A percentile compares a stretch with the other conserved stretches of the same genome.
These are phyloP conservation scores for Riptortus pedestris DNA, from an alignment of 1,140 invertebrate genomes.

Conservation along the genomic window DNA sequence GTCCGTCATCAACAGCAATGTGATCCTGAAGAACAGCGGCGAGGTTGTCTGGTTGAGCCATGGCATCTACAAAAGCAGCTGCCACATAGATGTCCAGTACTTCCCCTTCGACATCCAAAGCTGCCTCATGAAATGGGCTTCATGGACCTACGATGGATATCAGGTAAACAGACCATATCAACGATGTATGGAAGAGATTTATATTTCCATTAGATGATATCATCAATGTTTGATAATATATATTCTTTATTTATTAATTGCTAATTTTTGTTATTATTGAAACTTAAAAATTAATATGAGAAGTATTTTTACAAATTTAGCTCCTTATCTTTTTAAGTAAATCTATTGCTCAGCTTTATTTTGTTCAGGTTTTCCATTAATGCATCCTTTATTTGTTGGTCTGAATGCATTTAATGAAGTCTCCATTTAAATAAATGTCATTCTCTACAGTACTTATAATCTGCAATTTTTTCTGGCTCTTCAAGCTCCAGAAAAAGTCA, in stretches of 20 bases:
- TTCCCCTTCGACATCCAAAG: constrained; percentile 90
- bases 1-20: constrained; percentile 71
- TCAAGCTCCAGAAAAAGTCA: too few species aligned
- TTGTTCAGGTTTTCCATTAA: too few species aligned
- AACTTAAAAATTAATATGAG: too few species aligned
- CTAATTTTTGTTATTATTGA: too few species aligned
- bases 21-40: constrained; percentile 60
- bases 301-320: too few species aligned
- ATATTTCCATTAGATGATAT: background rate
- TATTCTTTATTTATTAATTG: background rate
- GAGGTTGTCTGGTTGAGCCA: constrained; percentile 70
- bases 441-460: too few species aligned
- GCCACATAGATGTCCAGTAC: constrained; percentile 85
- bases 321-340: too few species aligned
- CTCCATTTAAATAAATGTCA: too few species aligned
- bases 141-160: constrained; percentile 92
- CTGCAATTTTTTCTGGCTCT: too few species aligned
- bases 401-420: too few species aligned
- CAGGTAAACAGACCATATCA: constrained; percentile 71
- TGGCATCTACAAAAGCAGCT: constrained; percentile 76
- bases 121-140: constrained; percentile 88
- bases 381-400: too few species aligned
- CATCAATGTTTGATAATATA: background rate
- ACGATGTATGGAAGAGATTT: background rate
- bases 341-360: too few species aligned